Conservation (phyloP, 2,797 vertebrate genomes). For the Linurgus olivaceus region DNA sequence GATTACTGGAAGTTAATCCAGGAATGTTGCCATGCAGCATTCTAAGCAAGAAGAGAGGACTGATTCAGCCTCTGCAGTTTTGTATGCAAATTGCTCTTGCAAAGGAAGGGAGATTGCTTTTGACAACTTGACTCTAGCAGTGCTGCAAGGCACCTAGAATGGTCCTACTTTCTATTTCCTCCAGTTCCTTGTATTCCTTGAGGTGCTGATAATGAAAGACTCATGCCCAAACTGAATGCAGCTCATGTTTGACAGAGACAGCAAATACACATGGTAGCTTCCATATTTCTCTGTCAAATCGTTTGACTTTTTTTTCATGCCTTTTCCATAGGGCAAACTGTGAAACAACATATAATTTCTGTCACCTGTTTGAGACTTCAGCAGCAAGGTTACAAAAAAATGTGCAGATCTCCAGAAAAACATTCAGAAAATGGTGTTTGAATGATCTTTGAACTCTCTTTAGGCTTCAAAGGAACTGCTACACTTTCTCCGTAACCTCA, state of each 20-base stretch:
- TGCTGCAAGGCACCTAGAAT: slow-evolving; percentile 23
- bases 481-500: background rate
- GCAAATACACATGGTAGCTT: slow-evolving; percentile 26
- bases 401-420: background rate
- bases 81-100: slow-evolving; percentile 40
- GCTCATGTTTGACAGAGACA: slow-evolving; percentile 1
- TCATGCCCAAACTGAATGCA: background rate
- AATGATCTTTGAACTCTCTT: background rate
- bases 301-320: slow-evolving; percentile 9
- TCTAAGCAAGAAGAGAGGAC: slow-evolving; percentile 7
- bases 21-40: background rate
- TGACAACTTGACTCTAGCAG: slow-evolving; percentile 39
- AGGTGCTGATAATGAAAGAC: slow-evolving; percentile 33
- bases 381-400: background rate
- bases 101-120: slow-evolving; percentile 35
- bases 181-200: background rate
- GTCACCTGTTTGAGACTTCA: background rate
- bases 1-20: slow-evolving; percentile 41
- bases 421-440: background rate
- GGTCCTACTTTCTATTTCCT: slow-evolving; percentile 5
- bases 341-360: background rate
- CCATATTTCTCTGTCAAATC: slow-evolving; percentile 14
- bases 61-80: slow-evolving; percentile 33
- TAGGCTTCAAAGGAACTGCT: background rate
- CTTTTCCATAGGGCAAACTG: slow-evolving; percentile 14